Evolutionary conservation across 2,113 vertebrate genomes (phyloP), one percentile per base, ranked within the genome.

Genomic region (Heterotilapia buettikoferi): DNA sequence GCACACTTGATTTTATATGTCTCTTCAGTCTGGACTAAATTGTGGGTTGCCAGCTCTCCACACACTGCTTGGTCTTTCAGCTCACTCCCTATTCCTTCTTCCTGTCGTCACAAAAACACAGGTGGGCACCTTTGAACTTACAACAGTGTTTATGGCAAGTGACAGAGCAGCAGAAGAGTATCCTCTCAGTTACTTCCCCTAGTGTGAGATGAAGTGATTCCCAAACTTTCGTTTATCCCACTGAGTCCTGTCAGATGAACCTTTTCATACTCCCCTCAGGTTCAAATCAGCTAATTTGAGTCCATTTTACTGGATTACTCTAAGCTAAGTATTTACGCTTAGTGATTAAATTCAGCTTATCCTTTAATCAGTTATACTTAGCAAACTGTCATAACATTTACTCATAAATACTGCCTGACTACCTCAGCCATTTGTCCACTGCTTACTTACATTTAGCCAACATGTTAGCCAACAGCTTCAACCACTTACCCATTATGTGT

Each of bases 1-100:
- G 56, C 84, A 91, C 86, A 82, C 93, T 92, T 92, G 86, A 92
- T 94, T 93, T 92, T 68, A 80, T 50, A 54, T 76, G 80, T 92
- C 90, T 92, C 83, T 78, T 31, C 92, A 89, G 91, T 89, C 89
- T 88, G 90, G 91, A 88, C 92, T 93, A 92, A 92, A 95, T 92
- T 93, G 89, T 26, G 85, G 90, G 90, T 87, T 93, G 89, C 90
- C 87, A 92, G 79, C 84, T 84, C 89, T 89, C 66, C 43, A 56
- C 83, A 82, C 81, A 21, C 79, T 7, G 52, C 86, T 82, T 86
- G 47, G 80, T 89, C 84, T 89, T 89, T 57, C 29, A 61, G 78
- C 52, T 82, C 36, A n/a, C 26, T 80, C 63, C 43, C 31, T 73
- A 78, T 59, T 66, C 73, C 82, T 68, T 76, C 87, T 88, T 71